Percentiles rank a stretch among this genome's conserved stretches.
Conservation (phyloP, 2,888 invertebrate genomes). For the Trissolcus brochymenae region DNA sequence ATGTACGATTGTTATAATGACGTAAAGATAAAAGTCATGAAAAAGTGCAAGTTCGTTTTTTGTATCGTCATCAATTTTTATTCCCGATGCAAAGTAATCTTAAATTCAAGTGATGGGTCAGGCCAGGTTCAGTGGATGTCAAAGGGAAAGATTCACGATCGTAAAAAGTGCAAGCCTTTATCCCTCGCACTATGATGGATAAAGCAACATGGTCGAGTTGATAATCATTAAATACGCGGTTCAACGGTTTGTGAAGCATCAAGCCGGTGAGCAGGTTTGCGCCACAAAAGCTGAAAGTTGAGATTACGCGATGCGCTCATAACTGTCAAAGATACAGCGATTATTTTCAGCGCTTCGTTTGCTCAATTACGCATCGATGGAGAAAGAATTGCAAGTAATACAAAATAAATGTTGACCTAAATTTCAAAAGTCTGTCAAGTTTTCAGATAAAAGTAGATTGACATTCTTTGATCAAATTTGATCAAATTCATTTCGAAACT, state of each 20-base stretch:
- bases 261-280: conserved; percentile 37
- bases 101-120: conserved; percentile 36
- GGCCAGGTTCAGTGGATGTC: conserved; percentile 44
- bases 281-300: conserved; percentile 34
- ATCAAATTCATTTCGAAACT: no score
- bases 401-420: no score
- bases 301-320: conserved; percentile 22
- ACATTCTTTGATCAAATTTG: no score
- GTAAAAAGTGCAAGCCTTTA: conserved; percentile 44
- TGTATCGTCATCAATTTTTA: conserved; percentile 24
- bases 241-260: conserved; percentile 50
- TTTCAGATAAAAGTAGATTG: no score
- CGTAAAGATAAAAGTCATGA: no score
- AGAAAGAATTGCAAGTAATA: no score
- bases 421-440: no score
- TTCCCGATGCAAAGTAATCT: conserved; percentile 20
- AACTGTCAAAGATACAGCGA: conserved; percentile 31
- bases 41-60: conserved; percentile 1
- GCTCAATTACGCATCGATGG: conserved; percentile 18
- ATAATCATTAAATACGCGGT: conserved; percentile 52
- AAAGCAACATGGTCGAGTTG: conserved; percentile 46
- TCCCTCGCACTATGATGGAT: no score
- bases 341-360: conserved; percentile 33
- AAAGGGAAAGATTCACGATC: conserved; percentile 34
- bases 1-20: no score